Evolutionary conservation across 2,797 vertebrate species (phyloP), one percentile per base, ranked within the genome.

Genomic region (Alauda arvensis): DNA sequence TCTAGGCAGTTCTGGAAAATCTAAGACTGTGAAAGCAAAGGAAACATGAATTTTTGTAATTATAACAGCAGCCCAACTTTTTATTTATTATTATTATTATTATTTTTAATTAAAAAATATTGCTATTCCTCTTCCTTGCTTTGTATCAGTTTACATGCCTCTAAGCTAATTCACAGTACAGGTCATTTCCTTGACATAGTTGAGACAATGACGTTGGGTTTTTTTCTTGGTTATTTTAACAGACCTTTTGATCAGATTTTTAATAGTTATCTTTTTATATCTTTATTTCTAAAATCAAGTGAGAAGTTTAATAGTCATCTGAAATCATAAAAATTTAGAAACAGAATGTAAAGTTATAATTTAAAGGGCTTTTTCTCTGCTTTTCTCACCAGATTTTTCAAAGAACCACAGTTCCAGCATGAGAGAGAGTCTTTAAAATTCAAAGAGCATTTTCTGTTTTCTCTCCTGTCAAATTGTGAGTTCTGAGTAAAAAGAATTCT

Each of bases 181-280:
- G 8, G 3, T 31, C 2, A 43, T n/a, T 79, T 40, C 7, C 17
- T 65, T 61, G 10, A 72, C 43, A 34, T 23, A 72, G 6, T 2
- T 63, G 40, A 68, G 19, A 72, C 8, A 66, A 29, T 20, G 3
- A 7, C 3, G 10, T 29, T 52, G 6, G 0, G 2, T 0, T 1
- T n/a, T 46, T 39, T 39, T 9, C 25, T 63, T 18, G 2, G 7
- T 68, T 76, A 25, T 39, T 87, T 78, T 7, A 12, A 8, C 4
- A 52, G 12, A 9, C 18, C 70, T 37, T 37, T 11, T 10, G 37
- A 37, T 37, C 37, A 37, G 37, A 37, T 37, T 37, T 37, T 37
- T 37, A 37, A 37, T 11, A 37, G 37, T 37, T 37, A 9, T 59
- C 75, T 67, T 7, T 40, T 31, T 56, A 5, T 1, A 48, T 68